Evolutionary conservation across 2,113 vertebrate species (phyloP), one percentile per base, ranked within the genome.

Genomic region (Gasterosteus nipponicus): DNA sequence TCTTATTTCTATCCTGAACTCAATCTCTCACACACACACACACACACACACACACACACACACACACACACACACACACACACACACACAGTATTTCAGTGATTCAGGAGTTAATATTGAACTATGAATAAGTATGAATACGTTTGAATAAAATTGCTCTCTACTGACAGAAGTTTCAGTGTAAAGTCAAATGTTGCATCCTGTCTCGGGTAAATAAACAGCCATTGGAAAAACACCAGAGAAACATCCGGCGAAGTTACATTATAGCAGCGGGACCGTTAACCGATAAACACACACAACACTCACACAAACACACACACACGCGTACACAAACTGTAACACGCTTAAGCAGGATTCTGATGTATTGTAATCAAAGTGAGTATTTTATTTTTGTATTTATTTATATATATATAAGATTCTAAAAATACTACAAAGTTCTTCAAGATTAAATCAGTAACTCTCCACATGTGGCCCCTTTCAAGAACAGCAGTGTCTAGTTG

Each of bases 121-220:
- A 92, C 85, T 56, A 26, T 26, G 22, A 26, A 26, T 26, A 26
- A 26, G 22, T 26, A 26, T 26, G 22, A 26, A 26, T 26, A 84
- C 69, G 61, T 75, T 31, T 83, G 60, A 75, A 57, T 70, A 81
- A 75, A 77, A 58, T 61, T 71, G 80, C 42, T 80, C 71, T 49
- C 4, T 58, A 80, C 42, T 58, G 67, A 78, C 75, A 42, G n/a
- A 81, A 46, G 69, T 10, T 51, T 26, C 38, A 46, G 10, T 29
- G 46, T 72, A 14, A 53, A 67, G 54, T 83, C 65, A 78, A 9
- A 75, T 58, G 19, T 16, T 9, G 16, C 69, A 80, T 90, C 83
- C 82, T 78, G 87, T 86, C 63, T 60, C n/a, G 60, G 74, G 92
- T 93, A 75, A 93, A 94, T 93, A 77, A 93, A 78, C 87, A 94